Evolutionary conservation across 2,888 invertebrate species (phyloP).

Genomic region (Crepidodera aurea): DNA sequence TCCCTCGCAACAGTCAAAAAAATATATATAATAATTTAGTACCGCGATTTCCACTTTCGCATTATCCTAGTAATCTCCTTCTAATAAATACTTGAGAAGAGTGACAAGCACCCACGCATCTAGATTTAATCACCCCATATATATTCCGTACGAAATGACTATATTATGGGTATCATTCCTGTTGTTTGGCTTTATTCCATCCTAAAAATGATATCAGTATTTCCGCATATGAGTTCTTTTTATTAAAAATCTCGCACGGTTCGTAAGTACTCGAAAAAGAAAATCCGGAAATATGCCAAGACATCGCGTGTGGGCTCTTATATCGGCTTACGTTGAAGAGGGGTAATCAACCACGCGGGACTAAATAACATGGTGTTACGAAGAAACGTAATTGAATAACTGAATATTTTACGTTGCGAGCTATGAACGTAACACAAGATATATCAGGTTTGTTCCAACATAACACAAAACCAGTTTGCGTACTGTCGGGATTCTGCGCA

Average conservation of each 20-base stretch:
- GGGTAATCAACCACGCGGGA: constrained; percentile 38
- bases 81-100: constrained; percentile 23
- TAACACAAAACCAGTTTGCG: no score
- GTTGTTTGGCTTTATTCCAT: constrained; percentile 29
- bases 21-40: background rate
- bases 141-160: constrained; percentile 28
- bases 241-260: constrained; percentile 24
- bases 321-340: constrained; percentile 35
- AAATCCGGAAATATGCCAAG: constrained; percentile 35
- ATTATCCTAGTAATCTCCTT: constrained; percentile 8
- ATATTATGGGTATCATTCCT: constrained; percentile 22
- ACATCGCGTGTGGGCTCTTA: constrained; percentile 37
- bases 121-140: constrained; percentile 28
- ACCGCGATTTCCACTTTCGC: background rate
- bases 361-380: constrained; percentile 40
- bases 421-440: constrained; percentile 22
- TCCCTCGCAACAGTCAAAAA: background rate
- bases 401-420: constrained; percentile 35
- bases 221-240: constrained; percentile 24
- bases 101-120: constrained; percentile 17
- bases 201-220: constrained; percentile 29
- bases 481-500: no score
- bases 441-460: no score
- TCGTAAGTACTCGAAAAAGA: constrained; percentile 19
- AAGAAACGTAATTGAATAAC: constrained; percentile 38